phyloP scores from a whole-genome alignment of 2,113 vertebrate species.

The Calyptomena viridis region DNA sequence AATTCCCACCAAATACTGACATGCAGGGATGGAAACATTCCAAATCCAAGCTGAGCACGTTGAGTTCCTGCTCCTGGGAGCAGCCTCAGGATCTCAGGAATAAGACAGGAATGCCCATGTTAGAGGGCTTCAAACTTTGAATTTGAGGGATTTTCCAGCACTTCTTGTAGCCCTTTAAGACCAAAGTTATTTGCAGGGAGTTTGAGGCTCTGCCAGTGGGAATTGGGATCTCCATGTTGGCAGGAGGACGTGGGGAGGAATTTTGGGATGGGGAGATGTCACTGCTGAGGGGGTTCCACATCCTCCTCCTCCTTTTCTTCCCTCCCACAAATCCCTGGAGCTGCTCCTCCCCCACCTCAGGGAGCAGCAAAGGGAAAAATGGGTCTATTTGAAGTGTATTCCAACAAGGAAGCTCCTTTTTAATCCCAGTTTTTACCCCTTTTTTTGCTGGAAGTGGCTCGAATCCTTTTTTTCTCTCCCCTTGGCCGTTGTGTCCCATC shows the following conservation, averaged over 20 bases:
- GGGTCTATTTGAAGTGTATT: too few relatives aligned
- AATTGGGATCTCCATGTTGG: neutral
- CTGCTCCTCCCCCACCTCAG: too few relatives aligned
- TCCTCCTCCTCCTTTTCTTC: neutral
- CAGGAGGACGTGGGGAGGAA: neutral
- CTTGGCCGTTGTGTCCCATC: too few relatives aligned
- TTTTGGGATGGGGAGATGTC: too few relatives aligned
- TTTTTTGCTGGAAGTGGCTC: too few relatives aligned
- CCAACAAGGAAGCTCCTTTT: too few relatives aligned
- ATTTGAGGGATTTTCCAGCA: neutral
- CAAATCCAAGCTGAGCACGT: neutral
- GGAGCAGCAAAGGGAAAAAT: too few relatives aligned
- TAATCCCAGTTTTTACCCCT: too few relatives aligned
- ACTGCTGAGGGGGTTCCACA: neutral
- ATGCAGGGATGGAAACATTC: neutral
- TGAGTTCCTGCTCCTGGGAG: neutral
- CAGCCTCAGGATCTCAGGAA: neutral
- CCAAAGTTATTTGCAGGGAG: neutral
- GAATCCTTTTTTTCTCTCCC: too few relatives aligned
- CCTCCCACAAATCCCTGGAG: neutral
- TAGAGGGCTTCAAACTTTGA: neutral
- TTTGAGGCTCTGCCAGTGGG: neutral
- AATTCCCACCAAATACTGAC: neutral
- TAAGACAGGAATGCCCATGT: neutral
- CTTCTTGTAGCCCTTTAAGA: neutral